phyloP scores from a whole-genome alignment of 1,140 invertebrate genomes.

The Coelopa frigida region DNA sequence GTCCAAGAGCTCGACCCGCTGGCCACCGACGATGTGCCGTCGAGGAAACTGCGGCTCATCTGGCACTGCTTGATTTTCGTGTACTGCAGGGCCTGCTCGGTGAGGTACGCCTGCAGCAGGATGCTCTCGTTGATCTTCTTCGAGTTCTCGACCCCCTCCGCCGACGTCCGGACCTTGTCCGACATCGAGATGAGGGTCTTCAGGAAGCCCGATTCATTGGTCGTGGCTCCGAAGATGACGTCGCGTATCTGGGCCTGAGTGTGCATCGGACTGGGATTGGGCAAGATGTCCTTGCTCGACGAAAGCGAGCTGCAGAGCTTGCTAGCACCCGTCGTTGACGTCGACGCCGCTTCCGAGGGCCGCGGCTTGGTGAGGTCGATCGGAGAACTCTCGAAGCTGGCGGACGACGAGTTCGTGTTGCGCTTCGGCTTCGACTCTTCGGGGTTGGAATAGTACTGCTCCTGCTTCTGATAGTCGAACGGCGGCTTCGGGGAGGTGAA shows the following conservation, averaged over 20 bases:
- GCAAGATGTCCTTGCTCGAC: neutral
- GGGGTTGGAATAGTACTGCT: conserved; percentile 44
- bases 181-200: conserved; percentile 40
- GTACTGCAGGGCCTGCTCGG: conserved; percentile 65
- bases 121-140: conserved; percentile 22
- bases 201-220: conserved; percentile 36
- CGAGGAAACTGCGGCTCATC: conserved; percentile 23
- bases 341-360: neutral
- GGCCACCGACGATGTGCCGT: conserved; percentile 13
- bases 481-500: conserved; percentile 42
- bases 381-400: conserved; percentile 31
- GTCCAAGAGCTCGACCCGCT: conserved; percentile 18
- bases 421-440: conserved; percentile 36
- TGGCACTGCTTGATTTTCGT: conserved; percentile 66
- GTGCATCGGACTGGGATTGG: conserved; percentile 15
- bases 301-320: conserved; percentile 1
- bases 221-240: conserved; percentile 33
- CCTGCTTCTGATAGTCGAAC: conserved; percentile 43
- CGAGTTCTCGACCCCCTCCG: conserved; percentile 27
- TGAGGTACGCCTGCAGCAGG: conserved; percentile 67
- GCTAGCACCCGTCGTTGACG: neutral
- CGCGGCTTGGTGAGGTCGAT: conserved; percentile 43
- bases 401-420: conserved; percentile 1
- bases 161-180: conserved; percentile 37
- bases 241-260: conserved; percentile 39